Conservation (phyloP, 2,797 vertebrate genomes). For the Scolopax bukidnonensis region DNA sequence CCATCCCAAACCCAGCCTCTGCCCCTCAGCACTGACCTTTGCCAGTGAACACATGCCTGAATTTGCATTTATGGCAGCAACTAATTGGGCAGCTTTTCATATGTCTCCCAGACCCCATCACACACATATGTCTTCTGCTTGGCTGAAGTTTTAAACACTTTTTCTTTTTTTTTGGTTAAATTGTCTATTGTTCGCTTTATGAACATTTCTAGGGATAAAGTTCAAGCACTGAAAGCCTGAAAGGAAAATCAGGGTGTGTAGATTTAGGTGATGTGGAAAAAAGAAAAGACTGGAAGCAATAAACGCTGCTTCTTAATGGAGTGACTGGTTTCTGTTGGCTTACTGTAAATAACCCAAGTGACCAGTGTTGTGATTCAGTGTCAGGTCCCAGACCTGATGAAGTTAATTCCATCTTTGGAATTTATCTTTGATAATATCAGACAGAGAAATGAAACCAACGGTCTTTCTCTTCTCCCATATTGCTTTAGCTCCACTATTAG, state of each 20-base stretch:
- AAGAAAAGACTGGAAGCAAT: not conserved
- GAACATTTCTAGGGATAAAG: not conserved
- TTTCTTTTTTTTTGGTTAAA: too few species aligned
- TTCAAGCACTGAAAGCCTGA: not conserved
- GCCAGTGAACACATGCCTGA: rapidly evolving
- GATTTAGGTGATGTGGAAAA: not conserved
- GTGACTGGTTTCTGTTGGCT: not conserved
- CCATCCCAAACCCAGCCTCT: not conserved
- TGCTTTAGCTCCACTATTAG: not conserved
- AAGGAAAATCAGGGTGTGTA: not conserved
- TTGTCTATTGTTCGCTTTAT: not conserved
- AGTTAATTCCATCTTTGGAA: not conserved
- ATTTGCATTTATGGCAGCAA: not conserved
- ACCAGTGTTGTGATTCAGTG: not conserved
- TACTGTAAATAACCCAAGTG: not conserved
- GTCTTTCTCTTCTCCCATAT: not conserved
- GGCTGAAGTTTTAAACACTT: not conserved
- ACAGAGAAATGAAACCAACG: not conserved
- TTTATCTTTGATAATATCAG: not conserved
- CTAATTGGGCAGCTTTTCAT: not conserved
- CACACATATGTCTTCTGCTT: not conserved
- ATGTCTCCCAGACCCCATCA: not conserved
- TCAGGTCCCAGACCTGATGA: not conserved
- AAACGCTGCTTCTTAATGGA: not conserved
- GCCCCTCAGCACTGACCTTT: not conserved